Evolutionary conservation across 2,888 invertebrate genomes (phyloP).

Genomic region (Standfussiana lucernea): DNA sequence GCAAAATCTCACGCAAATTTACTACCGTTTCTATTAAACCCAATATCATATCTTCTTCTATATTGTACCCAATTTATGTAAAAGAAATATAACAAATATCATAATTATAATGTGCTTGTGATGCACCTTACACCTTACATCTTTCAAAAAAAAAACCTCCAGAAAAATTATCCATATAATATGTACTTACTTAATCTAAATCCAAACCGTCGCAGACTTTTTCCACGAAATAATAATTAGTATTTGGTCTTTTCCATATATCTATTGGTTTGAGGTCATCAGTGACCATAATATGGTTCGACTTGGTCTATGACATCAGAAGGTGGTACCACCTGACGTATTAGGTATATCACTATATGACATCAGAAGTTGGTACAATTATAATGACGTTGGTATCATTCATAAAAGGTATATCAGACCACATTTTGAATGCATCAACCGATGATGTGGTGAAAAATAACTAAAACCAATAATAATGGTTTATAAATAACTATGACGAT

Average conservation of each 20-base stretch:
- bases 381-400: no score
- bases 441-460: neutral
- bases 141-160: no score
- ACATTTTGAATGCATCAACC: conserved; percentile 7
- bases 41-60: no score
- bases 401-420: no score
- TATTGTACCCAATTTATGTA: no score
- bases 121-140: no score
- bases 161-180: neutral
- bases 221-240: conserved; percentile 10
- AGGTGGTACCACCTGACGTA: neutral
- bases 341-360: no score
- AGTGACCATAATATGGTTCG: neutral
- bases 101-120: no score
- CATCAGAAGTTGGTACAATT: conserved; percentile 8
- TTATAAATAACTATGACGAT: conserved; percentile 5
- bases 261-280: neutral
- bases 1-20: no score
- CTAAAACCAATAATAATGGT: neutral
- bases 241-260: neutral
- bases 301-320: neutral
- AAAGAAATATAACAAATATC: no score
- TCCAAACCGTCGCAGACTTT: neutral
- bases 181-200: neutral
- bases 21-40: no score